Percentiles rank a stretch among this genome's conserved stretches.
Evolutionary conservation across 2,888 invertebrate species (phyloP).

Genomic region (Sarcophaga carnaria): DNA sequence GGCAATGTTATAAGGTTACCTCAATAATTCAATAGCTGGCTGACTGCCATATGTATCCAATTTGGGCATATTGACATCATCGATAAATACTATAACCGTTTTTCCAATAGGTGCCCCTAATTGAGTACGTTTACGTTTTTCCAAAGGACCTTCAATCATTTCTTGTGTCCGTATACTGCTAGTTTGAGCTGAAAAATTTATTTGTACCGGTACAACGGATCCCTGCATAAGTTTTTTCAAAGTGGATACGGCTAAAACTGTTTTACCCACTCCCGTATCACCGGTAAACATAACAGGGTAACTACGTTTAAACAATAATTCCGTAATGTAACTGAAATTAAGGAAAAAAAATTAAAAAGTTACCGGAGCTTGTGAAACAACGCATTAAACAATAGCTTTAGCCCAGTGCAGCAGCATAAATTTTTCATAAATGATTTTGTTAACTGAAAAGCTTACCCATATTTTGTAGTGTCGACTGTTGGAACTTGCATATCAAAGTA

Average conservation of each 20-base stretch:
- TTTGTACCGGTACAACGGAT: constrained; percentile 87
- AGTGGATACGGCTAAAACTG: constrained; percentile 90
- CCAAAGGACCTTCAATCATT: constrained; percentile 92
- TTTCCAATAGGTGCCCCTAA: constrained; percentile 93
- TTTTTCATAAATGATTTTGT: not conserved
- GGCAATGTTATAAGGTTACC: constrained; percentile 82
- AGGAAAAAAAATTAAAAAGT: not conserved
- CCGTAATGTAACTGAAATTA: constrained; percentile 79
- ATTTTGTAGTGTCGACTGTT: constrained; percentile 94
- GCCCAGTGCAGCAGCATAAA: not conserved
- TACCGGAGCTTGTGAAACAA: not conserved
- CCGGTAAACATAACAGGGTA: constrained; percentile 95
- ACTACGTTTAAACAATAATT: constrained; percentile 87
- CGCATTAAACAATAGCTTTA: no score
- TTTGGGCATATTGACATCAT: constrained; percentile 96
- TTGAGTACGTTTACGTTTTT: constrained; percentile 90
- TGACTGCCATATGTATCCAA: constrained; percentile 94
- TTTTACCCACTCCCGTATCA: constrained; percentile 95
- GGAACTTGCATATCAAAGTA: constrained; percentile 96
- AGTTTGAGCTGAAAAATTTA: constrained; percentile 96
- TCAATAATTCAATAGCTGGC: constrained; percentile 93
- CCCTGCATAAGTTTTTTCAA: constrained; percentile 86
- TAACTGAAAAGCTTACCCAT: constrained; percentile 83
- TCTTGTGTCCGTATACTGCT: constrained; percentile 91
- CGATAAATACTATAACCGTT: constrained; percentile 92